These are phyloP conservation scores for Drosophila chauvacae DNA, from an alignment of 1,140 invertebrate genomes.

Conservation along the genomic window DNA sequence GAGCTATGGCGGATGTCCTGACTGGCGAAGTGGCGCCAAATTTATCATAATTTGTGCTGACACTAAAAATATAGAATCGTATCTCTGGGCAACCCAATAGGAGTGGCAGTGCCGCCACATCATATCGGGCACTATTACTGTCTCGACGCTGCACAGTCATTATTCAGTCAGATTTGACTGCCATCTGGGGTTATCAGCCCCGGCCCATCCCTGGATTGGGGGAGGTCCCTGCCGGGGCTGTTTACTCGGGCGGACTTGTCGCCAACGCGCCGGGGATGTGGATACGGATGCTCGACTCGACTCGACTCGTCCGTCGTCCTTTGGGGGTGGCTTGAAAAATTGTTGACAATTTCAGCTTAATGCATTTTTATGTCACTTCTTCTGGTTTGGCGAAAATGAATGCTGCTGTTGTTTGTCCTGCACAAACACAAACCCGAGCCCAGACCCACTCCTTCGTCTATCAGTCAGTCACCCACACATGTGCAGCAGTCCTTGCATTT, in stretches of 20 bases:
- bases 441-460: slow-evolving; percentile 7
- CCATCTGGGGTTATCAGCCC: slow-evolving; percentile 46
- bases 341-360: slow-evolving; percentile 83
- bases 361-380: slow-evolving; percentile 77
- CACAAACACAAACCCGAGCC: slow-evolving; percentile 32
- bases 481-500: slow-evolving; percentile 66
- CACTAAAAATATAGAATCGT: slow-evolving; percentile 72
- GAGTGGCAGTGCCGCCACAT: slow-evolving; percentile 13
- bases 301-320: slow-evolving; percentile 11
- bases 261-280: slow-evolving; percentile 61
- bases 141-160: slow-evolving; percentile 57
- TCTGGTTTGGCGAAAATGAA: slow-evolving; percentile 59
- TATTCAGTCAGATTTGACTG: slow-evolving; percentile 73
- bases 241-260: slow-evolving; percentile 75
- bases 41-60: slow-evolving; percentile 71
- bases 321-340: slow-evolving; percentile 65
- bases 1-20: not conserved
- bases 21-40: slow-evolving; percentile 51
- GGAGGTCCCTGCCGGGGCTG: slow-evolving; percentile 35
- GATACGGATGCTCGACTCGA: slow-evolving; percentile 50
- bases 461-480: slow-evolving; percentile 44
- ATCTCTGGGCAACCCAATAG: slow-evolving; percentile 62
- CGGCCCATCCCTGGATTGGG: slow-evolving; percentile 15
- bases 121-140: slow-evolving; percentile 64
- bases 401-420: slow-evolving; percentile 66